Evolutionary conservation across 1,140 invertebrate species (phyloP).

Genomic region (Drosophila repletoides): DNA sequence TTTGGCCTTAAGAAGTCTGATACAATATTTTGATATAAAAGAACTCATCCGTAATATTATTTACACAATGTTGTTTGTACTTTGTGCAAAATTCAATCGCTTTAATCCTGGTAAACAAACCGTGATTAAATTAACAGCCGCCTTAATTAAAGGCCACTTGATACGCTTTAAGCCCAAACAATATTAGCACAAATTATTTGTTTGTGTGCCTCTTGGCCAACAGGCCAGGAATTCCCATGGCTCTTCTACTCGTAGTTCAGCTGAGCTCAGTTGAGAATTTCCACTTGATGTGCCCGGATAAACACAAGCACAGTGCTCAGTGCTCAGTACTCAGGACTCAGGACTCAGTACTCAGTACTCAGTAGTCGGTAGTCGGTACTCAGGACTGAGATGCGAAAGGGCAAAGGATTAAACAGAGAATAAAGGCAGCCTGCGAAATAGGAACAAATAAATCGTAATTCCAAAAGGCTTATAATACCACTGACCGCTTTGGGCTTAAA

Average conservation of each 20-base stretch:
- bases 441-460: constrained; percentile 38
- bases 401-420: constrained; percentile 48
- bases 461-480: constrained; percentile 45
- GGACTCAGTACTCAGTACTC: too few species aligned
- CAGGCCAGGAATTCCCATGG: constrained; percentile 5
- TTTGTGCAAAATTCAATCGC: not conserved
- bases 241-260: not conserved
- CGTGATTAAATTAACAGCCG: not conserved
- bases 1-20: too few species aligned
- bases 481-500: constrained; percentile 43
- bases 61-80: too few species aligned
- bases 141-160: constrained; percentile 1
- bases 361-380: too few species aligned
- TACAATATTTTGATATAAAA: too few species aligned
- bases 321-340: too few species aligned
- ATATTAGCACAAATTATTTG: not conserved
- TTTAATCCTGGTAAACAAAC: not conserved
- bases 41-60: too few species aligned
- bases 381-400: constrained; percentile 15
- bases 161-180: not conserved
- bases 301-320: not conserved
- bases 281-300: not conserved
- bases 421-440: constrained; percentile 27
- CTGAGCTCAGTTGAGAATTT: not conserved
- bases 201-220: not conserved